Base-by-base conservation (phyloP, 1,140 invertebrate species). In the Hyphantria cunea region DNA sequence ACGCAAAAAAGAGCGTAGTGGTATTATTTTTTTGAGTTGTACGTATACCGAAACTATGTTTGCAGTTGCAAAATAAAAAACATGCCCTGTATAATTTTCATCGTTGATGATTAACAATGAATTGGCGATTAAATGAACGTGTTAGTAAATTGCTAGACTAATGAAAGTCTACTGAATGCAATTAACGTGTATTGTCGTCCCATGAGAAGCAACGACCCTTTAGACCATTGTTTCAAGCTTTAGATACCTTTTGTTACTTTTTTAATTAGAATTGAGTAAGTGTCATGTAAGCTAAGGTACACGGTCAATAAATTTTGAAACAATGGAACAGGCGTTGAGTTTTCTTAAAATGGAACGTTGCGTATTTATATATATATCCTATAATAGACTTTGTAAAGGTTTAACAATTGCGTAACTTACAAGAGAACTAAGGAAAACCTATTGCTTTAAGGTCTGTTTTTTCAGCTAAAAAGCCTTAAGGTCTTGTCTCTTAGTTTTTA, bases 191-290 rank as follows among this genome's bases (percentile, higher is more conserved):
- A 62, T 61, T 65, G 50, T 65, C 68, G 61, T 68, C 71, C 68
- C 71, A 73, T 68, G 54, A 61, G 55, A 68, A 58, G 52, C 68
- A 58, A 54, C 52, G 64, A 70, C 64, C 67, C 61, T 13, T 13
- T 12, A 56, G 32, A 49, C 34, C n/a, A 44, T 54, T 54, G 52
- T 54, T 25, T 44, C 14, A 13, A 42, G 12, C 49, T 11, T 11
- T n/a, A 11, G 5, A 17, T 13, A 11, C 14, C 3, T 7, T 41
- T 49, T 49, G 47, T 10, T 31, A 52, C 15, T 39, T 52, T 41
- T 52, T 52, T 41, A 52, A 52, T 52, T 52, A 52, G 33, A 41
- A 6, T 11, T 14, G 34, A 17, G 33, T 7, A 39, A 41, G 50
- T 10, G 1, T 52, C 9, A 39, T 41, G 50, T 41, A 15, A 15